Conservation (phyloP, 2,797 vertebrate genomes). For the Adelosebastes latens region DNA sequence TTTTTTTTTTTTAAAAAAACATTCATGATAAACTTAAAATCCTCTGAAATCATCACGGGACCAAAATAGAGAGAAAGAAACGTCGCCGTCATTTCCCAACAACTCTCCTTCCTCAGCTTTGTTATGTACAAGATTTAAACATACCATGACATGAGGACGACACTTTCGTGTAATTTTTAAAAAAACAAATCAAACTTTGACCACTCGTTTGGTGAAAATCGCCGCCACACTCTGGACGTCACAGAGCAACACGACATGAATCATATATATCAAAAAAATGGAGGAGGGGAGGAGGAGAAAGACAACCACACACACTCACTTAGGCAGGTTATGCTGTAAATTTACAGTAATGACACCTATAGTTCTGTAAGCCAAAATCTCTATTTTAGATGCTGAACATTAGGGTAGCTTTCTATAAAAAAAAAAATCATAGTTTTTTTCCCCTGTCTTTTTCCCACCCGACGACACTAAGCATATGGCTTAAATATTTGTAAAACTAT, state of each 20-base stretch:
- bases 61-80: conserved; percentile 38
- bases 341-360: conserved; percentile 86
- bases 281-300: not conserved
- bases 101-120: conserved; percentile 64
- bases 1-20: conserved; percentile 32
- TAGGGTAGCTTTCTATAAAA: conserved; percentile 73
- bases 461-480: conserved; percentile 85
- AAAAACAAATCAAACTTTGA: conserved; percentile 63
- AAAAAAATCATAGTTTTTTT: conserved; percentile 36
- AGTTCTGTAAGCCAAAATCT: conserved; percentile 77
- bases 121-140: conserved; percentile 84
- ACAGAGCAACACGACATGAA: conserved; percentile 74
- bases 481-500: conserved; percentile 86
- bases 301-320: conserved; percentile 77
- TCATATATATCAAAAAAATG: conserved; percentile 69
- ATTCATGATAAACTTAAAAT: conserved; percentile 65
- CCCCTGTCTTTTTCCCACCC: conserved; percentile 50
- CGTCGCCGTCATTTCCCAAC: conserved; percentile 61
- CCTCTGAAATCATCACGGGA: conserved; percentile 46
- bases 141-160: conserved; percentile 69
- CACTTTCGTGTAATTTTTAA: conserved; percentile 54
- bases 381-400: conserved; percentile 73
- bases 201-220: conserved; percentile 60
- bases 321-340: conserved; percentile 87
- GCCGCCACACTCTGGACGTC: conserved; percentile 63